Evolutionary conservation across 2,888 invertebrate species (phyloP).

Genomic region (Stenichneumon culpator): DNA sequence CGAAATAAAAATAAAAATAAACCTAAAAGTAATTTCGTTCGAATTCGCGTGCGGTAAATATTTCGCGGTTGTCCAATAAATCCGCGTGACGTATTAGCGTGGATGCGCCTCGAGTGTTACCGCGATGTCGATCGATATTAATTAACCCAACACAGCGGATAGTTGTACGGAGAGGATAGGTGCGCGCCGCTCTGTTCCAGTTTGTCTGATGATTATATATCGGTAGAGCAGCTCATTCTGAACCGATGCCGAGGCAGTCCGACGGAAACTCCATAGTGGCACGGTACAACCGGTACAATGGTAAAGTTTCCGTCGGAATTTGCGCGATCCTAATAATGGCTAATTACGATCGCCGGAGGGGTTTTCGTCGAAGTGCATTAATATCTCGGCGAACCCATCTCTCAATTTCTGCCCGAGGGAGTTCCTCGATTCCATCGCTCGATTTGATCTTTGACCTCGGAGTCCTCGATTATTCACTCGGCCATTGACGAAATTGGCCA

Average conservation of each 20-base stretch:
- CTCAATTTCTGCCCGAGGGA: background rate
- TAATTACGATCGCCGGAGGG: constrained; percentile 18
- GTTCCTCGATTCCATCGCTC: constrained; percentile 15
- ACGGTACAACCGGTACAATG: background rate
- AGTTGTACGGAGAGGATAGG: constrained; percentile 1
- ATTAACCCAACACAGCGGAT: constrained; percentile 35
- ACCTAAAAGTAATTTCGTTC: background rate
- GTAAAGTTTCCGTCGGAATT: constrained; percentile 22
- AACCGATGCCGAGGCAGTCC: background rate
- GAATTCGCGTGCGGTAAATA: background rate
- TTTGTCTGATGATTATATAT: constrained; percentile 7
- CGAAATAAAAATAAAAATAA: no score
- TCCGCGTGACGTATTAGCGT: background rate
- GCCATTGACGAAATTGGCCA: constrained; percentile 70
- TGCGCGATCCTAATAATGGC: background rate
- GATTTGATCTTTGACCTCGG: constrained; percentile 66
- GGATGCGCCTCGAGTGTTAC: background rate
- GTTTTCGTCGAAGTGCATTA: constrained; percentile 8
- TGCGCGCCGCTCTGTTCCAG: background rate
- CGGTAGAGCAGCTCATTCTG: constrained; percentile 3
- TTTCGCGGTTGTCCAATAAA: background rate
- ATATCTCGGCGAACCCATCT: constrained; percentile 15
- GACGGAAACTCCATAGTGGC: constrained; percentile 1
- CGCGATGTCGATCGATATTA: constrained; percentile 46
- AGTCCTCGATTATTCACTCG: constrained; percentile 76